phyloP scores from a whole-genome alignment of 2,888 invertebrate species.

The Rhodophaea formosa region DNA sequence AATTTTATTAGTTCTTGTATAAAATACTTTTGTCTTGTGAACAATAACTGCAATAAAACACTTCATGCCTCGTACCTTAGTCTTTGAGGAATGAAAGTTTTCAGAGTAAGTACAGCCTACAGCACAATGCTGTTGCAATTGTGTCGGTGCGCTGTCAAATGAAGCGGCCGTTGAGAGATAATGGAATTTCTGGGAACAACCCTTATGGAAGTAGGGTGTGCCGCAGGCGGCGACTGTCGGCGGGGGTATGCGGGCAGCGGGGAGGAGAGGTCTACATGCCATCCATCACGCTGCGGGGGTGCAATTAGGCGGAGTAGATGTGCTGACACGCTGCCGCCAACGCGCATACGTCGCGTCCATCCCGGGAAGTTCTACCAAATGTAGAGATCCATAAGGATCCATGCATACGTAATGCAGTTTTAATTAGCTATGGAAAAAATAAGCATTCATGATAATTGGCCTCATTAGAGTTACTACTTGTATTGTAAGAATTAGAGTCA shows the following conservation, averaged over 20 bases:
- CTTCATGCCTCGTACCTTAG: not conserved
- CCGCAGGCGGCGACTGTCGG: slow-evolving; percentile 36
- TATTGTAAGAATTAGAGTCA: no score
- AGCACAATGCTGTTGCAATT: slow-evolving; percentile 38
- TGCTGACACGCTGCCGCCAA: slow-evolving; percentile 71
- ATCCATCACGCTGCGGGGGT: slow-evolving; percentile 74
- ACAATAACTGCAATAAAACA: slow-evolving; percentile 19
- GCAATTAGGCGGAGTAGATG: slow-evolving; percentile 68
- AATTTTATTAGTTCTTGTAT: not conserved
- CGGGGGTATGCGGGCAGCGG: slow-evolving; percentile 35
- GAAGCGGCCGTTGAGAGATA: slow-evolving; percentile 55
- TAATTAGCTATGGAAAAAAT: slow-evolving; percentile 24
- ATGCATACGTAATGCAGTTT: slow-evolving; percentile 33
- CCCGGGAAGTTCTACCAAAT: slow-evolving; percentile 30
- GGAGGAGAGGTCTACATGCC: slow-evolving; percentile 42
- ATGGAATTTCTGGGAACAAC: slow-evolving; percentile 79
- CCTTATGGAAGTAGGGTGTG: slow-evolving; percentile 66
- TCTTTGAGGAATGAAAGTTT: slow-evolving; percentile 14
- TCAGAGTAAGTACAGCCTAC: slow-evolving; percentile 12
- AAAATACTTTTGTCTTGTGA: not conserved
- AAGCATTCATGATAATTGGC: no score
- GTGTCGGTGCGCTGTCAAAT: slow-evolving; percentile 56
- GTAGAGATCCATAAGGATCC: slow-evolving; percentile 26
- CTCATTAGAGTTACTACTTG: no score
- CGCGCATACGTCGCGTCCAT: slow-evolving; percentile 38